phyloP scores from a whole-genome alignment of 2,113 vertebrate species.

The Lutjanus erythropterus region DNA sequence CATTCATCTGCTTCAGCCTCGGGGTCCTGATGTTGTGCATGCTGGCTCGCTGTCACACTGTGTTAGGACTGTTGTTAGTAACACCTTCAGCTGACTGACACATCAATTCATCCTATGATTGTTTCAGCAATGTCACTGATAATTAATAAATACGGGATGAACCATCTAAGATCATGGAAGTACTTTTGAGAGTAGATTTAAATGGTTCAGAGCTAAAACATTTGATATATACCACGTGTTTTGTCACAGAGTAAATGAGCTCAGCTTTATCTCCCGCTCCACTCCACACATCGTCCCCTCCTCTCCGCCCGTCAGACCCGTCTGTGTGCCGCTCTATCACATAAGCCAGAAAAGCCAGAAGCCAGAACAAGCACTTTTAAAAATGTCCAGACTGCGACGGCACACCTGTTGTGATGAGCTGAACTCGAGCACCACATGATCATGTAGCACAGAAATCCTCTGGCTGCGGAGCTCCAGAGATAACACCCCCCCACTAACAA shows the following conservation, averaged over 20 bases:
- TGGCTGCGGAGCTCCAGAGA: slow-evolving; percentile 30
- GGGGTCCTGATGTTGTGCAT: not conserved
- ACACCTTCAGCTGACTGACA: slow-evolving; percentile 2
- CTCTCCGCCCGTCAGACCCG: slow-evolving; percentile 9
- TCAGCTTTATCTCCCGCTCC: slow-evolving; percentile 2
- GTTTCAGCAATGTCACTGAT: not conserved
- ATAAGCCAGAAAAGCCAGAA: slow-evolving; percentile 12
- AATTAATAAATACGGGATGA: not conserved
- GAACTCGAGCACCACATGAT: slow-evolving; percentile 24
- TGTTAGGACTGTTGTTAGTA: slow-evolving; percentile 4
- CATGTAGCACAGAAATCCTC: slow-evolving; percentile 21
- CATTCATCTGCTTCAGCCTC: not conserved
- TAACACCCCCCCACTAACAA: slow-evolving; percentile 34
- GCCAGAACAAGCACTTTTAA: slow-evolving; percentile 25
- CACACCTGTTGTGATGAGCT: slow-evolving; percentile 52
- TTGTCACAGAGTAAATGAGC: no score
- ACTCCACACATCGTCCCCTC: not conserved
- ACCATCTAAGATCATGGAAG: not conserved
- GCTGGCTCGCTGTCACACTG: slow-evolving; percentile 9
- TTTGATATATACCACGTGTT: no score
- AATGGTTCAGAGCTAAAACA: not conserved
- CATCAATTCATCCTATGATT: not conserved
- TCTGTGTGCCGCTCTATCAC: slow-evolving; percentile 18
- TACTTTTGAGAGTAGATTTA: not conserved
- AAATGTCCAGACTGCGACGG: slow-evolving; percentile 41